These are phyloP conservation scores for Doris montereyensis DNA, from an alignment of 2,888 invertebrate species.

Conservation along the genomic window DNA sequence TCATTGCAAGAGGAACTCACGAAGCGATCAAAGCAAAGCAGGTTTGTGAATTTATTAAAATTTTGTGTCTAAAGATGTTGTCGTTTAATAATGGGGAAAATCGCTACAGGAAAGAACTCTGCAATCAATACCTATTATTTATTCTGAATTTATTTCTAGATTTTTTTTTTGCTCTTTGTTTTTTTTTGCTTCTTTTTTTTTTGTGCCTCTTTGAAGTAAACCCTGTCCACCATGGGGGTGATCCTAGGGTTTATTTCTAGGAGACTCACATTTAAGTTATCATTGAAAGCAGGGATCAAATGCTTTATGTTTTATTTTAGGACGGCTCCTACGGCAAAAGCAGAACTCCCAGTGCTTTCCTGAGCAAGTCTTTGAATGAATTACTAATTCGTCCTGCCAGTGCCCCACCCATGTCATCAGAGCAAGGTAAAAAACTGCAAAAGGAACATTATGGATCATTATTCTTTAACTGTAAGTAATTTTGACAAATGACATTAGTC, in stretches of 20 bases:
- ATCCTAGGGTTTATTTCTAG: too few species aligned
- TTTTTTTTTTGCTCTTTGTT: too few species aligned
- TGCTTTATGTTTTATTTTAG: not conserved
- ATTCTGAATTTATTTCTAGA: too few species aligned
- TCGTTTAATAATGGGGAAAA: too few species aligned
- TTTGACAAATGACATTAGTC: not conserved
- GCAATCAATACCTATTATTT: too few species aligned
- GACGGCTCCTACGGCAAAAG: conserved; percentile 2
- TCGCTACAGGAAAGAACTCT: too few species aligned
- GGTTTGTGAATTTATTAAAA: conserved; percentile 29
- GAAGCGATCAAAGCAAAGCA: conserved; percentile 45
- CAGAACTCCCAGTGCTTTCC: not conserved
- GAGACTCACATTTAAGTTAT: too few species aligned
- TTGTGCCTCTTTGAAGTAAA: too few species aligned
- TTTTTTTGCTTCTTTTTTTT: too few species aligned
- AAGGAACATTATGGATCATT: conserved; percentile 31
- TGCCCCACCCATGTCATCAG: conserved; percentile 5
- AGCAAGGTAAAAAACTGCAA: conserved; percentile 32
- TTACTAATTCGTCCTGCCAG: not conserved
- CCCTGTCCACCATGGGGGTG: too few species aligned
- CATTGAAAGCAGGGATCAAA: not conserved
- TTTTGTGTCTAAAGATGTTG: too few species aligned
- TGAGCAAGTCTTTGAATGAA: conserved; percentile 24
- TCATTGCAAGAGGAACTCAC: conserved; percentile 47
- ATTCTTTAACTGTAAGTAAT: conserved; percentile 35